Percentiles rank a stretch among this genome's conserved stretches.
These are phyloP conservation scores for Steinernema carpocapsae DNA, from an alignment of 2,888 invertebrate genomes.

Conservation along the genomic window DNA sequence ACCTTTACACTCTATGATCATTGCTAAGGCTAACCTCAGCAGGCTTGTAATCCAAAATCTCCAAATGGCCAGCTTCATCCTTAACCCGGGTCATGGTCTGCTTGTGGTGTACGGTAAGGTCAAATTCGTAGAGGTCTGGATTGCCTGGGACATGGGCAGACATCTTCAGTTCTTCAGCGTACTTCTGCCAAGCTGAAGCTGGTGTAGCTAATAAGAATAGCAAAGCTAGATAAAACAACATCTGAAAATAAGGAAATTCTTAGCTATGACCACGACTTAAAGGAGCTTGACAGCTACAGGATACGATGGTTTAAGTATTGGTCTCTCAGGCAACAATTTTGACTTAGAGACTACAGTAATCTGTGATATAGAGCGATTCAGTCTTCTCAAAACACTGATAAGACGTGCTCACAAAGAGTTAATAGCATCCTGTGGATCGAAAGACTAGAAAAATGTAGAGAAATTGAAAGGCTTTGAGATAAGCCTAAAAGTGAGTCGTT, in stretches of 20 bases:
- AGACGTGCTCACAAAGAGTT: too few species aligned
- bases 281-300: too few species aligned
- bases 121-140: conserved; percentile 54
- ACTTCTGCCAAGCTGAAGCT: conserved; percentile 14
- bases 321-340: too few species aligned
- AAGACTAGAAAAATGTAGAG: too few species aligned
- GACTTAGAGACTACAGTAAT: too few species aligned
- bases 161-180: conserved; percentile 8
- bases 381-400: too few species aligned
- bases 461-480: too few species aligned
- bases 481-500: too few species aligned
- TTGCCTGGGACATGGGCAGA: conserved; percentile 28
- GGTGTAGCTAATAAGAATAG: background rate
- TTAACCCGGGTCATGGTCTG: conserved; percentile 52
- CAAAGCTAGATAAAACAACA: background rate
- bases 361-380: too few species aligned
- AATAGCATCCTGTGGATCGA: too few species aligned
- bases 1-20: background rate
- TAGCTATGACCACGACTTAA: background rate
- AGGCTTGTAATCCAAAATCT: conserved; percentile 45
- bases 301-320: too few species aligned
- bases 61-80: conserved; percentile 31
- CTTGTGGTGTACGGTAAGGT: conserved; percentile 49
- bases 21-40: conserved; percentile 22
- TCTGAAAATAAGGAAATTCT: background rate